Evolutionary conservation across 2,113 vertebrate genomes (phyloP).

Genomic region (Pampusana beccarii): DNA sequence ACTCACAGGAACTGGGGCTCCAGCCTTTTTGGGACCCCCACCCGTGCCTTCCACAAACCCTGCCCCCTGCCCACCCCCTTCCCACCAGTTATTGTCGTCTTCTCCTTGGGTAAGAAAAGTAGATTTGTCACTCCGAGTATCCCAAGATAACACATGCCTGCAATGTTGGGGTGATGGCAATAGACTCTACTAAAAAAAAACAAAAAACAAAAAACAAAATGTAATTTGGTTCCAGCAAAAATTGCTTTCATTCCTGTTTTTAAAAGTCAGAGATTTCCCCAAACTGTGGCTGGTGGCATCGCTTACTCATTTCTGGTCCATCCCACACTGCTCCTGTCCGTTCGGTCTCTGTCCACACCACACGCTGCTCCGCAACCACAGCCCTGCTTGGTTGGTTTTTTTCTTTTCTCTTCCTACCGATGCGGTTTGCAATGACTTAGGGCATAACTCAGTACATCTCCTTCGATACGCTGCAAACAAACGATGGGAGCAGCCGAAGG

Average conservation of each 20-base stretch:
- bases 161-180: rapidly evolving
- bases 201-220: background rate
- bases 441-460: background rate
- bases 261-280: background rate
- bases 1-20: background rate
- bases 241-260: background rate
- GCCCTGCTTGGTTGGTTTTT: too few species aligned
- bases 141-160: rapidly evolving
- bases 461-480: background rate
- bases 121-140: too few species aligned
- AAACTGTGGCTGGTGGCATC: background rate
- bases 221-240: background rate
- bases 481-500: background rate
- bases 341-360: background rate
- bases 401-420: background rate
- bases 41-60: background rate
- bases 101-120: background rate
- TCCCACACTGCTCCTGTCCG: background rate
- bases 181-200: background rate
- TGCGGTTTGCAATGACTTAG: background rate
- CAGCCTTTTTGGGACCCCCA: background rate
- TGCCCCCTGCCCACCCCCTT: background rate
- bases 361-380: background rate
- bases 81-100: background rate
- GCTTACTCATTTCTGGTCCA: background rate